Percentiles rank a stretch among this genome's conserved stretches.
phyloP scores from a whole-genome alignment of 2,113 vertebrate genomes.

The Sander lucioperca region DNA sequence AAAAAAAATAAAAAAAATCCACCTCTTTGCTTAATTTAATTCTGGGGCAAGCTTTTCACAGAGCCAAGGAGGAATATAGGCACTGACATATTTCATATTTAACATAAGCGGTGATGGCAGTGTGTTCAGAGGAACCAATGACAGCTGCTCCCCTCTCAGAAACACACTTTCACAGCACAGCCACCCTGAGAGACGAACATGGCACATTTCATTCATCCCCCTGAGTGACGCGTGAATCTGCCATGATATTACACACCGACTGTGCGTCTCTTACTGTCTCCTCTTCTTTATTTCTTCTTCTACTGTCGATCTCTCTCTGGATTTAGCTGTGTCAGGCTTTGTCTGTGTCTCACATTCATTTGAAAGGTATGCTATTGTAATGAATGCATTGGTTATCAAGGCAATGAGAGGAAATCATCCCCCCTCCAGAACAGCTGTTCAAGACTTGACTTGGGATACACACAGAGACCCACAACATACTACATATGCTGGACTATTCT shows the following conservation, averaged over 20 bases:
- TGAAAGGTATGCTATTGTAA: slow-evolving; percentile 52
- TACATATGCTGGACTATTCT: slow-evolving; percentile 48
- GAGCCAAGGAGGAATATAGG: slow-evolving; percentile 45
- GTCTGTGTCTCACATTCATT: slow-evolving; percentile 62
- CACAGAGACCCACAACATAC: slow-evolving; percentile 13
- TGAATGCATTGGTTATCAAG: slow-evolving; percentile 57
- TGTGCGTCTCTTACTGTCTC: slow-evolving; percentile 59
- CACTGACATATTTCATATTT: slow-evolving; percentile 68
- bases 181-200: slow-evolving; percentile 65
- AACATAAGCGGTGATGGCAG: slow-evolving; percentile 71
- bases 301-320: slow-evolving; percentile 60
- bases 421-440: slow-evolving; percentile 21
- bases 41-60: slow-evolving; percentile 29
- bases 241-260: slow-evolving; percentile 61
- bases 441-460: slow-evolving; percentile 44
- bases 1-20: slow-evolving; percentile 8
- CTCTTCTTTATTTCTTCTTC: slow-evolving; percentile 57
- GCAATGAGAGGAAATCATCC: slow-evolving; percentile 55
- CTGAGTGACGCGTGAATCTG: slow-evolving; percentile 66
- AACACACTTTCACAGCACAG: slow-evolving; percentile 56
- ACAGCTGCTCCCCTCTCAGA: slow-evolving; percentile 69
- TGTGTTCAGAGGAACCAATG: slow-evolving; percentile 66
- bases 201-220: slow-evolving; percentile 59
- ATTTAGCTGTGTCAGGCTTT: slow-evolving; percentile 66
- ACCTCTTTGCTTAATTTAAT: slow-evolving; percentile 37